Conservation (phyloP, 2,113 vertebrate genomes). For the Cochlearius cochlearius region DNA sequence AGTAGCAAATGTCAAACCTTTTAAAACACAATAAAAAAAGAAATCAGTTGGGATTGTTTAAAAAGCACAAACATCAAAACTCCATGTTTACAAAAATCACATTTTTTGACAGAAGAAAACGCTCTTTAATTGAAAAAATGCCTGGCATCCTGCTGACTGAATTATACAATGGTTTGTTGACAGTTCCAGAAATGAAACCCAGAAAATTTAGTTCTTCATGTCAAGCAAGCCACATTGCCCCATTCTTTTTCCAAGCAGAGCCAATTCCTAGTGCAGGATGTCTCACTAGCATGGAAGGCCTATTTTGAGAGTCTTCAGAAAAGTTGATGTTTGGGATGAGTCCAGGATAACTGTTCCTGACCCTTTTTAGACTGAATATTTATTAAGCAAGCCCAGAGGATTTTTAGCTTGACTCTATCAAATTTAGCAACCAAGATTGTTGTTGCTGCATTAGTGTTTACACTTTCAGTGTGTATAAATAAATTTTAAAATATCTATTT, state of each 20-base stretch:
- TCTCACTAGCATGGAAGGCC: not conserved
- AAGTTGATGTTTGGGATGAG: not conserved
- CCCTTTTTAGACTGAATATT: not conserved
- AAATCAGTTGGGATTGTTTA: not conserved
- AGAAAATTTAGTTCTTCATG: not conserved
- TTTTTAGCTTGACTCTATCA: slow-evolving; percentile 9
- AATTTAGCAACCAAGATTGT: not conserved
- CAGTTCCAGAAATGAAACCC: slow-evolving; percentile 13
- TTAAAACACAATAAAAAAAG: not conserved
- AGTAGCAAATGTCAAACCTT: not conserved
- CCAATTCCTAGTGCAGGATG: not conserved
- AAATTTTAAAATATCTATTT: not conserved
- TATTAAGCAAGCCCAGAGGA: not conserved
- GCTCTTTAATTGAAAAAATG: slow-evolving; percentile 25
- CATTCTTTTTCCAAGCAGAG: not conserved
- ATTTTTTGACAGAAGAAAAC: slow-evolving; percentile 17
- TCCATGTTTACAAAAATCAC: not conserved
- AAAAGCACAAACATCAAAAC: not conserved
- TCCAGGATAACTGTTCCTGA: not conserved
- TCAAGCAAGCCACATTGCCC: not conserved
- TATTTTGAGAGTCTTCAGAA: not conserved
- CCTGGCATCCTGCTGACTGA: not conserved
- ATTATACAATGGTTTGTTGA: slow-evolving; percentile 8
- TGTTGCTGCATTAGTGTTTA: not conserved
- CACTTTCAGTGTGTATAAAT: not conserved